Percentiles rank a stretch among this genome's conserved stretches.
These are phyloP conservation scores for Pseudoatta argentina DNA, from an alignment of 1,140 invertebrate species.

Conservation along the genomic window DNA sequence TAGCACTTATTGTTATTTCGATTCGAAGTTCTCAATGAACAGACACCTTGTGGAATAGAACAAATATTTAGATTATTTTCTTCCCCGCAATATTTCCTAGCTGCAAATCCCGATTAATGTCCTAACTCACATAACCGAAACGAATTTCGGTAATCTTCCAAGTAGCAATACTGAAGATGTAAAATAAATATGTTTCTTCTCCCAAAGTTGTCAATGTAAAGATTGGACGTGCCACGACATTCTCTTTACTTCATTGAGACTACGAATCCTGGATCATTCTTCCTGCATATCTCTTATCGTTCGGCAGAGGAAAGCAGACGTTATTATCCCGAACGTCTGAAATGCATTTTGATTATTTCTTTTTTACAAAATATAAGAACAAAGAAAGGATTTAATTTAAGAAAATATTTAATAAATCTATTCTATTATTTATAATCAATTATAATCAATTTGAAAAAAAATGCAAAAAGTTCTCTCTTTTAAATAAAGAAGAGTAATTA, in stretches of 20 bases:
- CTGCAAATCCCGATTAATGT: background rate
- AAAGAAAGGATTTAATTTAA: background rate
- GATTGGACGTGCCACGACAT: constrained; percentile 47
- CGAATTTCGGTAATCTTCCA: background rate
- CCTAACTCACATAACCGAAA: constrained; percentile 9
- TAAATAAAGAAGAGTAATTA: background rate
- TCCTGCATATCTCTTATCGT: constrained; percentile 75
- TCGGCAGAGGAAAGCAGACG: constrained; percentile 80
- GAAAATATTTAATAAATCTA: background rate
- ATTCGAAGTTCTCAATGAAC: constrained; percentile 21
- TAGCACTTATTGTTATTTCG: constrained; percentile 36
- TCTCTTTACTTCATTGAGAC: constrained; percentile 49
- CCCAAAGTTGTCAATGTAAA: constrained; percentile 37
- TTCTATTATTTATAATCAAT: background rate
- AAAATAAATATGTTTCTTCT: constrained; percentile 38
- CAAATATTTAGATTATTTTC: constrained; percentile 34
- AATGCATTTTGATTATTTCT: constrained; percentile 60
- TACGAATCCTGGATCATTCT: constrained; percentile 66
- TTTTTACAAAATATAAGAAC: background rate
- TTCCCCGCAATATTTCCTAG: background rate
- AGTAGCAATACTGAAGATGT: background rate
- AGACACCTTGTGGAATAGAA: constrained; percentile 1
- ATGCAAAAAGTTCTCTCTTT: background rate
- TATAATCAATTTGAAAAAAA: background rate
- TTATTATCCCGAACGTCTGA: constrained; percentile 81